Percentiles rank a stretch among this genome's conserved stretches.
phyloP scores from a whole-genome alignment of 1,140 invertebrate genomes.

The Halyomorpha halys region DNA sequence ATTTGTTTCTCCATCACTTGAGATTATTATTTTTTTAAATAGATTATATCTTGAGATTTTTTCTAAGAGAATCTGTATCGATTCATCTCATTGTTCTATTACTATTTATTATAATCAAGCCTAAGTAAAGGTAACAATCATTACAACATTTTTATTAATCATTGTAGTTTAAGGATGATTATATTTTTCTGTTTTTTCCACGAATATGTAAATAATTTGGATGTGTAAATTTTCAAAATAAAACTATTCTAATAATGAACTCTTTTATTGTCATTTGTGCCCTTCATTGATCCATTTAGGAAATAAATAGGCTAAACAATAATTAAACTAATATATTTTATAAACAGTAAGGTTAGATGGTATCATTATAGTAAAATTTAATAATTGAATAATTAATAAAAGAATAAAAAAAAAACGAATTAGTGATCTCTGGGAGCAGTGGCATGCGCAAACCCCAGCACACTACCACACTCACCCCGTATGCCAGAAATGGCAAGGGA shows the following conservation, averaged over 20 bases:
- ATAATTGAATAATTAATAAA: too few relatives aligned
- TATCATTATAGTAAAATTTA: too few relatives aligned
- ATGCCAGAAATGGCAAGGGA: too few relatives aligned
- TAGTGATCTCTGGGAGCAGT: too few relatives aligned
- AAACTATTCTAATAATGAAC: conserved; percentile 11
- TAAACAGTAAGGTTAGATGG: too few relatives aligned
- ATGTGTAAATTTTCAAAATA: conserved; percentile 18
- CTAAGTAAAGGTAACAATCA: conserved; percentile 12
- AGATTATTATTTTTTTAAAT: neutral
- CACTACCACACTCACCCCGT: too few relatives aligned
- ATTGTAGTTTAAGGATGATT: conserved; percentile 12
- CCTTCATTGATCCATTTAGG: too few relatives aligned
- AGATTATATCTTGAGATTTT: neutral
- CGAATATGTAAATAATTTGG: conserved; percentile 8
- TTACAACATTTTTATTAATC: conserved; percentile 9
- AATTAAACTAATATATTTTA: too few relatives aligned
- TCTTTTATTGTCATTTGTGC: neutral
- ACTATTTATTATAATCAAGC: neutral
- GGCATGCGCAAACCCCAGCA: too few relatives aligned
- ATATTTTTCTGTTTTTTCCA: conserved; percentile 18
- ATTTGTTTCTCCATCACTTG: neutral
- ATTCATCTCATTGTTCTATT: neutral
- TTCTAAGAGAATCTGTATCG: neutral
- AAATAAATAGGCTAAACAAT: too few relatives aligned
- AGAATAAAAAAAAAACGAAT: too few relatives aligned